Evolutionary conservation across 2,888 invertebrate genomes (phyloP), one percentile per base, ranked within the genome.

Genomic region (Metopia argyrocephala): DNA sequence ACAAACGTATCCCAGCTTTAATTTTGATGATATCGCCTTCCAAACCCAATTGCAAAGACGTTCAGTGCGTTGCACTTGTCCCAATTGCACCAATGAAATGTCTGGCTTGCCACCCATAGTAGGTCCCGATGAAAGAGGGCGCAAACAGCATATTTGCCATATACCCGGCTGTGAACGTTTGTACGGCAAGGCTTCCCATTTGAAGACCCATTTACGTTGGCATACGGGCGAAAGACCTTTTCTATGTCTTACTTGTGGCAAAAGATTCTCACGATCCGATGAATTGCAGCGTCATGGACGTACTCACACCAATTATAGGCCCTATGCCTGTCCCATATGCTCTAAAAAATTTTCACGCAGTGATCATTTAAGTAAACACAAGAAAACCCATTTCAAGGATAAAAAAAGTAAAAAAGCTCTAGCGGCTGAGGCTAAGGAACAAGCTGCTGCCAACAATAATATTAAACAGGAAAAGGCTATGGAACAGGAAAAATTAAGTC

Each of bases 211-310:
- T 89, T 92, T 97, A 3, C 93, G 98, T 64, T 97, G 97, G 97
- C 98, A 98, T 88, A 96, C 96, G 0, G 97, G 97, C 0, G 98
- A 98, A 87, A 92, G 97, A 7, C 98, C 98, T 0, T 98, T 96
- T 88, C 93, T 95, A 1, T 98, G 98, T 91, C 88, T 96, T 69
- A 95, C 95, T 86, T 98, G 98, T 89, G 96, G 96, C 5, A 97
- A 97, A 89, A 92, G 95, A 3, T 98, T 98, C 91, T 97, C 97
- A 1, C 93, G 98, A 66, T 97, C 96, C 45, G 97, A 98, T 88
- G 97, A 98, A 88, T 91, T 98, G 38, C 96, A 97, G 88, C 93
- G 97, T 54, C 98, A 98, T 87, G 91, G 95, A 20, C 92, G 97
- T 31, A 97, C 97, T 0, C 97, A 98, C 87, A 95, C 97, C 0